These are phyloP conservation scores for Prosopocoilus inquinatus DNA, from an alignment of 2,888 invertebrate species.

Conservation along the genomic window DNA sequence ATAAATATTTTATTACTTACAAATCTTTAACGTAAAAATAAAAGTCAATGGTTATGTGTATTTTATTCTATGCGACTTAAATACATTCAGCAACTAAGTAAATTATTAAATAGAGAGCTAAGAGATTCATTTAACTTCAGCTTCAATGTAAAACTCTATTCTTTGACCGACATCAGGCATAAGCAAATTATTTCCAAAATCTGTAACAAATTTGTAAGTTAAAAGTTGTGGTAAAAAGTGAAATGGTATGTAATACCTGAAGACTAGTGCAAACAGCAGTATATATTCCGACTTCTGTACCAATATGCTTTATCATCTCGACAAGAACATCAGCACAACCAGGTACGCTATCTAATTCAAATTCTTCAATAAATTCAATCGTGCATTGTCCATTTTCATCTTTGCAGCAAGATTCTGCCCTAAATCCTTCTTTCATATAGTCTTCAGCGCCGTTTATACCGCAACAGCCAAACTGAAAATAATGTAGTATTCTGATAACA, in stretches of 20 bases:
- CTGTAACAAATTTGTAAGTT: too few species aligned
- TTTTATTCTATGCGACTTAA: too few species aligned
- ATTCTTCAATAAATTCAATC: constrained; percentile 10
- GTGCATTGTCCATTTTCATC: constrained; percentile 16
- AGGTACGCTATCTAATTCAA: background rate
- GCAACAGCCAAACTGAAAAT: constrained; percentile 28
- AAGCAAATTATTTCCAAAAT: too few species aligned
- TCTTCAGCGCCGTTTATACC: constrained; percentile 24
- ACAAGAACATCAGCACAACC: constrained; percentile 20
- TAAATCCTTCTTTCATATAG: constrained; percentile 13
- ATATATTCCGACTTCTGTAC: constrained; percentile 20
- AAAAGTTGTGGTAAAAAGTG: too few species aligned
- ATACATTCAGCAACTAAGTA: too few species aligned
- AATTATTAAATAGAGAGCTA: too few species aligned
- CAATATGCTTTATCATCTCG: constrained; percentile 11
- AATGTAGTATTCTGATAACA: background rate
- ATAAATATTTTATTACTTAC: too few species aligned
- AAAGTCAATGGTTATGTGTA: too few species aligned
- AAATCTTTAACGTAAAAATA: too few species aligned
- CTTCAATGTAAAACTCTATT: too few species aligned
- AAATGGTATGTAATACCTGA: constrained; percentile 7
- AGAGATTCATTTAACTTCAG: too few species aligned
- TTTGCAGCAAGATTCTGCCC: constrained; percentile 15
- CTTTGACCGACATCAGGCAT: too few species aligned
- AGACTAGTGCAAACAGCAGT: constrained; percentile 15